These are phyloP conservation scores for Takifugu ocellatus DNA, from an alignment of 2,797 vertebrate genomes.

Conservation along the genomic window DNA sequence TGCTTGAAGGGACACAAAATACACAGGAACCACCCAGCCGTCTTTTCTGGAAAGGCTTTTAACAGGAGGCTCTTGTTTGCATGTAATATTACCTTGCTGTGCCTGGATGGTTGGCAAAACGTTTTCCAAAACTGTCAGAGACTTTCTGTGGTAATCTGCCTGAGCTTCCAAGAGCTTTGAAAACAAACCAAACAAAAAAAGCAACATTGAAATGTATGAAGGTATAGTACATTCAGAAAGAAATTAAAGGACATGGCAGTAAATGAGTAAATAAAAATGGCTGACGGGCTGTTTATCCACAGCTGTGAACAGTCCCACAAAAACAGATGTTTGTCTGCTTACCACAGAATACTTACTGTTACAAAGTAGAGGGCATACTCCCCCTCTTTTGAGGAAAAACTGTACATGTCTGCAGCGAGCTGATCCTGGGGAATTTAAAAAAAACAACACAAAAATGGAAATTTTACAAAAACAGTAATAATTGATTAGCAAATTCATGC, in stretches of 20 bases:
- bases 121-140: conserved; percentile 94
- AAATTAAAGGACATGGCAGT: conserved; percentile 53
- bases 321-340: conserved; percentile 13
- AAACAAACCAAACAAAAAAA: conserved; percentile 64
- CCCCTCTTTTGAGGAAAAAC: conserved; percentile 94
- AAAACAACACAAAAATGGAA: not conserved
- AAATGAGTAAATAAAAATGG: conserved; percentile 39
- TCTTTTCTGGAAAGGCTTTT: not conserved
- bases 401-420: conserved; percentile 97
- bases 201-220: conserved; percentile 36
- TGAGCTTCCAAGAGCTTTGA: conserved; percentile 98
- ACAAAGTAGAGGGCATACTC: conserved; percentile 91
- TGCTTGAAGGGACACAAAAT: conserved; percentile 22
- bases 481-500: too few relatives aligned
- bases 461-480: too few relatives aligned
- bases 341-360: conserved; percentile 76
- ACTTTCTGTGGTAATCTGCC: conserved; percentile 99
- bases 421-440: conserved; percentile 81
- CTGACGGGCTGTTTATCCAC: conserved; percentile 48
- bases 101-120: conserved; percentile 93
- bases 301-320: conserved; percentile 52
- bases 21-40: conserved; percentile 3
- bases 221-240: conserved; percentile 7
- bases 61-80: conserved; percentile 15
- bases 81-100: conserved; percentile 90